phyloP scores from a whole-genome alignment of 2,797 vertebrate species.

The Tragelaphus oryx region DNA sequence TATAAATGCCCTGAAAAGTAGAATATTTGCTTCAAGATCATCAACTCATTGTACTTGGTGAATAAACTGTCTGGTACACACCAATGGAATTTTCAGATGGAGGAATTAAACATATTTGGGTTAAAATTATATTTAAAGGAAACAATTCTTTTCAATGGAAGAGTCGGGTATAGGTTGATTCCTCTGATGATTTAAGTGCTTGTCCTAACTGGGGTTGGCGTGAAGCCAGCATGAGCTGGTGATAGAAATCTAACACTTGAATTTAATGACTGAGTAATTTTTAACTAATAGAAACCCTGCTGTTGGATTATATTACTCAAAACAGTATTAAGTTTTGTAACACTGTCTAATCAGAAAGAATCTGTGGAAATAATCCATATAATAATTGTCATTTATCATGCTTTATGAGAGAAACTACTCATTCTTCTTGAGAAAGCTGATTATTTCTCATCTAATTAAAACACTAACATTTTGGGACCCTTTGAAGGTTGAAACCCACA shows the following conservation, averaged over 20 bases:
- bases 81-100: not conserved
- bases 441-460: slow-evolving; percentile 76
- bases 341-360: slow-evolving; percentile 24
- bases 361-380: slow-evolving; percentile 44
- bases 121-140: slow-evolving; percentile 29
- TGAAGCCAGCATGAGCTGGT: not conserved
- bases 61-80: not conserved
- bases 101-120: not conserved
- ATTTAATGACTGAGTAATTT: slow-evolving; percentile 45
- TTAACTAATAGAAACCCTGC: slow-evolving; percentile 49
- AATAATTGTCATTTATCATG: slow-evolving; percentile 35
- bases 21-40: not conserved
- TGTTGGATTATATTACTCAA: slow-evolving; percentile 34
- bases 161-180: not conserved
- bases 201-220: not conserved
- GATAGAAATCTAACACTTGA: not conserved
- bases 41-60: not conserved
- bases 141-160: not conserved
- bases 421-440: slow-evolving; percentile 62
- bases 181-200: not conserved
- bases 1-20: not conserved
- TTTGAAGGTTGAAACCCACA: slow-evolving; percentile 16
- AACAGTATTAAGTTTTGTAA: slow-evolving; percentile 25
- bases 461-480: slow-evolving; percentile 56
- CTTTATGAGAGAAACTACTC: slow-evolving; percentile 52